A percentile compares a stretch with the other conserved stretches of the same genome.
These are phyloP conservation scores for Scrobipalpa atriplicella DNA, from an alignment of 2,888 invertebrate genomes.

Conservation along the genomic window DNA sequence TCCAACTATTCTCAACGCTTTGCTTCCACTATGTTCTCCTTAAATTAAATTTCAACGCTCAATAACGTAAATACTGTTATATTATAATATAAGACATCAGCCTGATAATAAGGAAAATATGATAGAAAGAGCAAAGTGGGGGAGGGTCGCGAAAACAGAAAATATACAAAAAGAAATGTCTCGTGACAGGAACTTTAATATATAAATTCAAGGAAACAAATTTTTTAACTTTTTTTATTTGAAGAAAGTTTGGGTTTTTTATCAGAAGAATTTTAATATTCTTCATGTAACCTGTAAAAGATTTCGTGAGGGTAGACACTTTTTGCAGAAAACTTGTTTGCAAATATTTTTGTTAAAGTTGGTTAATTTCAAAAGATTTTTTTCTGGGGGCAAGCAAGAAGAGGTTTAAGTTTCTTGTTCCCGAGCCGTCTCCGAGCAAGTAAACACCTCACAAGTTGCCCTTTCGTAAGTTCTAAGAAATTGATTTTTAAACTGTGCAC, in stretches of 20 bases:
- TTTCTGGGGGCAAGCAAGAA: conserved; percentile 46
- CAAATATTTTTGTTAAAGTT: conserved; percentile 65
- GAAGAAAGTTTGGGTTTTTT: conserved; percentile 44
- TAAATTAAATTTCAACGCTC: conserved; percentile 3
- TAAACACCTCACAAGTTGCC: conserved; percentile 73
- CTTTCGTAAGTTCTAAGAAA: conserved; percentile 67
- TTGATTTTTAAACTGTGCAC: conserved; percentile 79
- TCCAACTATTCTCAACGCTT: conserved; percentile 41
- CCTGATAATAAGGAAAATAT: conserved; percentile 47
- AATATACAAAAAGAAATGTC: conserved; percentile 41
- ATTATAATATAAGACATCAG: not conserved
- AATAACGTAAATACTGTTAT: conserved; percentile 6
- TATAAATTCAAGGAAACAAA: conserved; percentile 44
- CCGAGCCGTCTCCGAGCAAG: conserved; percentile 53
- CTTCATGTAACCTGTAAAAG: conserved; percentile 51
- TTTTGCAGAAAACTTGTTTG: conserved; percentile 58
- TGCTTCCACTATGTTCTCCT: conserved; percentile 42
- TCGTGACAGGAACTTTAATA: conserved; percentile 46
- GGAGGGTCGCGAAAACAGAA: conserved; percentile 44
- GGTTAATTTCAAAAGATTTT: conserved; percentile 68
- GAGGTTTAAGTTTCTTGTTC: conserved; percentile 63
- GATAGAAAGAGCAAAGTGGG: conserved; percentile 43
- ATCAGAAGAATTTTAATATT: conserved; percentile 43
- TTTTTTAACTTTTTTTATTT: conserved; percentile 44
- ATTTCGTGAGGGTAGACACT: conserved; percentile 48